These are phyloP conservation scores for Aplodontia rufa DNA, from an alignment of 2,113 vertebrate genomes.

Conservation along the genomic window DNA sequence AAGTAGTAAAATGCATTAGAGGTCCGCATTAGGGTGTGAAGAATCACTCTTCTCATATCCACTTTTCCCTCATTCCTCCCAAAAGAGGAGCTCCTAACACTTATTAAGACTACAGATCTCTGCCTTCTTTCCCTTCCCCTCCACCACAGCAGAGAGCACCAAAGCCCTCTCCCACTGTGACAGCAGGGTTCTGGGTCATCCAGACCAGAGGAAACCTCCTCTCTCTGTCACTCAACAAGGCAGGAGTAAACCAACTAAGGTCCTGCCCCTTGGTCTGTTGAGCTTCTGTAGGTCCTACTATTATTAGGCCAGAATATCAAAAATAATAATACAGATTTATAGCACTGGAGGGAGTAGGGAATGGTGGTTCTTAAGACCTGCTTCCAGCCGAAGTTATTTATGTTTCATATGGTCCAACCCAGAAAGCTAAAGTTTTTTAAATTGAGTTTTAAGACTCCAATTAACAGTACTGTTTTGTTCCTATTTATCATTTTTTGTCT, in stretches of 20 bases:
- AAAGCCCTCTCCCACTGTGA: background rate
- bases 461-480: background rate
- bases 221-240: background rate
- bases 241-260: background rate
- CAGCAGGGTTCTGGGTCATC: background rate
- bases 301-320: background rate
- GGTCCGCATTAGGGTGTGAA: background rate
- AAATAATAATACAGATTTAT: background rate
- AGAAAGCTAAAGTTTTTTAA: background rate
- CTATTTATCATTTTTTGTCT: background rate
- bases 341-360: accelerated
- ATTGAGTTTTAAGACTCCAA: background rate
- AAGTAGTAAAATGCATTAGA: background rate
- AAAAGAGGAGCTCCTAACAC: background rate
- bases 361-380: background rate
- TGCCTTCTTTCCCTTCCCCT: background rate
- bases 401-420: background rate
- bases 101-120: background rate
- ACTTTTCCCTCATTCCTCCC: background rate
- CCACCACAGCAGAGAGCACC: background rate
- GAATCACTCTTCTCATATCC: background rate
- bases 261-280: background rate
- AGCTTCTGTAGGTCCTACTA: background rate
- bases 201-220: background rate
- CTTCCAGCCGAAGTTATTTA: background rate